Evolutionary conservation across 2,113 vertebrate genomes (phyloP).

Genomic region (Scatophagus argus): DNA sequence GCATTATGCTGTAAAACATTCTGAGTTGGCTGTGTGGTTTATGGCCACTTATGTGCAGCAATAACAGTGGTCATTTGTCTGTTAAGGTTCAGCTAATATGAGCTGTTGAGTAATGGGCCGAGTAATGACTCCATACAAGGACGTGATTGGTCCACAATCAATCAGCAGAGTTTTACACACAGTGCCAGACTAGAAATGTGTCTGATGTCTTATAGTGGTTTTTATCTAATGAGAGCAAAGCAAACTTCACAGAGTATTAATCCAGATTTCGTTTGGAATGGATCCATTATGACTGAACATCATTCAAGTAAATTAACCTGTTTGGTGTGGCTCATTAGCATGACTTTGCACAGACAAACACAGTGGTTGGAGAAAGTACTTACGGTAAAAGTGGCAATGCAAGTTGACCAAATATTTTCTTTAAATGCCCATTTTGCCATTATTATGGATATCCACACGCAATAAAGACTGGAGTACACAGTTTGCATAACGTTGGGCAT

Average conservation of each 20-base stretch:
- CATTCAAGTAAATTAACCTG: slow-evolving; percentile 38
- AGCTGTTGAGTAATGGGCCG: slow-evolving; percentile 65
- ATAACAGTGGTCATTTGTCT: slow-evolving; percentile 54
- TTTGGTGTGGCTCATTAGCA: slow-evolving; percentile 32
- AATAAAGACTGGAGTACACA: not conserved
- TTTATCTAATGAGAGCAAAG: slow-evolving; percentile 31
- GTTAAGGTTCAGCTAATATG: slow-evolving; percentile 59
- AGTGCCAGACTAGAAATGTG: slow-evolving; percentile 1
- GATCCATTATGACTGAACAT: slow-evolving; percentile 32
- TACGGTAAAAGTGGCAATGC: not conserved
- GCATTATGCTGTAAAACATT: slow-evolving; percentile 50
- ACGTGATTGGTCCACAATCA: slow-evolving; percentile 48
- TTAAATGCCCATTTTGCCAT: not conserved
- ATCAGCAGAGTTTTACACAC: slow-evolving; percentile 39
- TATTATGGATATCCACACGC: not conserved
- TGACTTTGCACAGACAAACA: slow-evolving; percentile 1
- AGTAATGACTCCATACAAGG: slow-evolving; percentile 48
- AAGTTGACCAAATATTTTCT: not conserved
- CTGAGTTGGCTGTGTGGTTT: slow-evolving; percentile 43
- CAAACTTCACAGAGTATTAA: slow-evolving; percentile 46
- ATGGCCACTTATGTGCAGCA: slow-evolving; percentile 61
- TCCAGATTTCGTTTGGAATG: slow-evolving; percentile 34
- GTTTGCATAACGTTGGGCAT: not conserved
- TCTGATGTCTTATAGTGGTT: slow-evolving; percentile 21
- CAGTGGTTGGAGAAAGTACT: not conserved